Evolutionary conservation across 2,797 vertebrate genomes (phyloP), one percentile per base, ranked within the genome.

Genomic region (Acipenser oxyrinchus): DNA sequence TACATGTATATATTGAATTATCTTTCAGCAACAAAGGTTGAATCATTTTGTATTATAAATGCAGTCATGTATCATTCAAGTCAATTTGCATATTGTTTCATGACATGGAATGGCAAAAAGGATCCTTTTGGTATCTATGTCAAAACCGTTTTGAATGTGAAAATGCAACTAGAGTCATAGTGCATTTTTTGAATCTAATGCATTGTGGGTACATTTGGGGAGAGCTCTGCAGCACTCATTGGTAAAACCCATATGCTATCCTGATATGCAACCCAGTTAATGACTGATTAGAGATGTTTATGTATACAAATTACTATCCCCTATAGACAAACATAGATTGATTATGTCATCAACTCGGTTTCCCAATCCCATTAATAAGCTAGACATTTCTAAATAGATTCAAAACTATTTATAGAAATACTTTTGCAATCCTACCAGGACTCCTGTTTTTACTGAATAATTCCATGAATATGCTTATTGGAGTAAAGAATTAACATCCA

Each of bases 341-440:
- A 66, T 12, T 62, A 18, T 18, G 55, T 67, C 18, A 51, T 59
- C 23, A 58, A 49, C 51, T 10, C 49, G 58, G n/a, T 58, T 61
- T 50, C 13, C 57, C 13, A 51, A 67, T 66, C 61, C 53, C 55
- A 48, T 59, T 51, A 60, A 70, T 23, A 66, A 18, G 53, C 66
- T 8, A 15, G 15, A 67, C 52, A 8, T 67, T 13, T 59, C 9
- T 12, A n/a, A 49, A 13, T 57, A 52, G 11, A 12, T 12, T n/a
- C 15, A 13, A n/a, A n/a, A 11, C 55, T 58, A n/a, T 58, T 7
- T 7, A 58, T 7, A 58, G 55, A n/a, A 11, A n/a, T 58, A 58
- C 55, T 13, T 58, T 7, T 11, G 12, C 12, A 7, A 10, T n/a
- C 10, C 55, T 15, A 13, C 15, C 55, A n/a, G 12, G 55, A 6